Evolutionary conservation across 2,888 invertebrate genomes (phyloP).

Genomic region (Lepidochrysops patricia): DNA sequence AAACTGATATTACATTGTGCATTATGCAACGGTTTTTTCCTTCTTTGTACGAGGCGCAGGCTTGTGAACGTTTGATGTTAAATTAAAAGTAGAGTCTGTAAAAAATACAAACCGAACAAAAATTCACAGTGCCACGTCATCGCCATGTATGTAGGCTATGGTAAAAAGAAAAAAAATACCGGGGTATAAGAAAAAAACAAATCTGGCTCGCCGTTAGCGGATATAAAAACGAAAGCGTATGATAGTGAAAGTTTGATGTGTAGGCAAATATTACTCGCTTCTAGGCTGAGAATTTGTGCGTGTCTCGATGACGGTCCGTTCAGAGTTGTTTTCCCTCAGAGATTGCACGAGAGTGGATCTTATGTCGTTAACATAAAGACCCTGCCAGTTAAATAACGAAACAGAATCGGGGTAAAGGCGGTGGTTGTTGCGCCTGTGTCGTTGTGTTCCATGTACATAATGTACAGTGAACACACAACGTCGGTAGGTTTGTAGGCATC

Average conservation of each 20-base stretch:
- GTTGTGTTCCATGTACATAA: constrained; percentile 49
- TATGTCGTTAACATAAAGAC: too few relatives aligned
- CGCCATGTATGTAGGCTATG: constrained; percentile 29
- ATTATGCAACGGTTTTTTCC: not conserved
- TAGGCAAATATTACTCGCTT: constrained; percentile 70
- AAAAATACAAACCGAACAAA: constrained; percentile 18
- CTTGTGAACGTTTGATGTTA: not conserved
- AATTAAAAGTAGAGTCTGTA: constrained; percentile 15
- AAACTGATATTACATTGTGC: not conserved
- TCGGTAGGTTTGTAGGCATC: constrained; percentile 52
- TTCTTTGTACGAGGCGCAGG: not conserved
- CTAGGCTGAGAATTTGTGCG: constrained; percentile 67
- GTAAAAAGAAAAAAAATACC: constrained; percentile 38
- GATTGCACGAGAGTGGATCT: too few relatives aligned
- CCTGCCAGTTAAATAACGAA: too few relatives aligned
- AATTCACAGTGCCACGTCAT: constrained; percentile 22
- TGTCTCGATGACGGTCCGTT: constrained; percentile 50
- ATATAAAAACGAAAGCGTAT: constrained; percentile 71
- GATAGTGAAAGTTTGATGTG: constrained; percentile 75
- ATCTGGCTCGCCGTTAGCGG: constrained; percentile 47
- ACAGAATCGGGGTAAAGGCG: constrained; percentile 56
- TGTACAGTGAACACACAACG: constrained; percentile 44
- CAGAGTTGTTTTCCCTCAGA: too few relatives aligned
- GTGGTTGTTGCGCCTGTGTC: constrained; percentile 38
- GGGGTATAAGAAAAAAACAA: constrained; percentile 49